Conservation (phyloP, 1,140 invertebrate species). For the Yoshiicerus persimilis region DNA sequence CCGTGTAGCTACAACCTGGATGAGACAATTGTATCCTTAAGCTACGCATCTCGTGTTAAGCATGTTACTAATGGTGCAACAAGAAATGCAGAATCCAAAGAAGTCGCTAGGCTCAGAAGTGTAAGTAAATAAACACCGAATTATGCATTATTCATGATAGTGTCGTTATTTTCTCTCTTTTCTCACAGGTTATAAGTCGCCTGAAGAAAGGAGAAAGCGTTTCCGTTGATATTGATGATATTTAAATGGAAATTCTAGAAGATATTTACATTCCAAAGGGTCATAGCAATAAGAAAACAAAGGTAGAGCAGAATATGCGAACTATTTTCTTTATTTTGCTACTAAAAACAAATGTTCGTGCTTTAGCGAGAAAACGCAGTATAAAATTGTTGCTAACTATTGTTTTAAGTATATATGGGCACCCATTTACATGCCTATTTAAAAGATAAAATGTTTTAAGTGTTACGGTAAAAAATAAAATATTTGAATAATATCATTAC, state of each 20-base stretch:
- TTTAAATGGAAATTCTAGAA: neutral
- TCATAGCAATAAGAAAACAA: too few species aligned
- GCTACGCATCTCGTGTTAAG: conserved; percentile 60
- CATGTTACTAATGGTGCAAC: conserved; percentile 59
- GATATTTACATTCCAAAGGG: neutral
- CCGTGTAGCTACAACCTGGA: conserved; percentile 57
- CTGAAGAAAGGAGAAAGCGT: conserved; percentile 23
- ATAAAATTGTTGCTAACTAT: too few species aligned
- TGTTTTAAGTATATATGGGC: neutral
- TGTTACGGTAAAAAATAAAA: neutral
- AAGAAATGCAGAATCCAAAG: conserved; percentile 59
- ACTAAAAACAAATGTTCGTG: too few species aligned
- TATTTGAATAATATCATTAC: neutral
- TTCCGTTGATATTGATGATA: conserved; percentile 14
- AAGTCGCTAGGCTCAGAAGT: conserved; percentile 56
- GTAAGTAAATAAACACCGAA: conserved; percentile 49
- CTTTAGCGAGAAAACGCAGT: too few species aligned
- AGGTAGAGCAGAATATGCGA: neutral
- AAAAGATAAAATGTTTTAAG: neutral
- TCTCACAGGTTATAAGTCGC: conserved; percentile 18
- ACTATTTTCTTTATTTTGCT: too few species aligned
- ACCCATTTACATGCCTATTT: neutral
- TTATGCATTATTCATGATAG: neutral
- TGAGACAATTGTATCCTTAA: conserved; percentile 47
- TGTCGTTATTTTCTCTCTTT: neutral